Evolutionary conservation across 2,888 invertebrate genomes (phyloP), one percentile per base, ranked within the genome.

Genomic region (Glaucopsyche alexis): DNA sequence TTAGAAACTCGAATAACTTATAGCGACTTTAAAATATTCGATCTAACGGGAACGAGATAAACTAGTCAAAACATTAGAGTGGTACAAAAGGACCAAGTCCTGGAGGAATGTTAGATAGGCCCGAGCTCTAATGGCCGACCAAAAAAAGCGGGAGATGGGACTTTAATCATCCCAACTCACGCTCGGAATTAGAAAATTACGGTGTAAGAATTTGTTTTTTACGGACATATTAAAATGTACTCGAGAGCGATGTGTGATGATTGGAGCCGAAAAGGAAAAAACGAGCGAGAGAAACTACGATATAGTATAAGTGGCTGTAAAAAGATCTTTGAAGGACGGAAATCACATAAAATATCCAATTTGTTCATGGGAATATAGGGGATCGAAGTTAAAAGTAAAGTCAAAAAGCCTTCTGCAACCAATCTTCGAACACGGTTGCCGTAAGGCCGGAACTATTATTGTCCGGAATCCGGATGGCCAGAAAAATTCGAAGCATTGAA

Each of bases 81-180:
- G 38, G 64, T 65, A 71, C 74, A 78, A 78, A 77, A 75, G 75
- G 75, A 75, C 74, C 74, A 76, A 76, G 73, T 77, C 75, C 76
- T 76, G 71, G 49, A 75, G 73, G 78, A 77, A 78, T 76, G 76
- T 66, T 9, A 75, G 78, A 78, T 77, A 78, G 72, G 72, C 74
- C 75, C 75, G 71, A 40, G 29, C 66, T 19, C 67, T 69, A 69
- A 69, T 69, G 69, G 69, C 66, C 16, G 69, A 47, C 45, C 45
- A 47, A 69, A 69, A 69, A 69, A 49, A 49, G 67, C 67, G 45
- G 45, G 67, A 42, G 60, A 60, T 29, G 19, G 45, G 16, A 67
- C 67, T 67, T 67, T 67, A 45, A 67, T 67, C 67, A 67, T 16
- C 42, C 66, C 16, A 42, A 42, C 42, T 67, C 67, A 67, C 67